Conservation (phyloP, 2,888 invertebrate genomes). For the Euplagia quadripunctaria region DNA sequence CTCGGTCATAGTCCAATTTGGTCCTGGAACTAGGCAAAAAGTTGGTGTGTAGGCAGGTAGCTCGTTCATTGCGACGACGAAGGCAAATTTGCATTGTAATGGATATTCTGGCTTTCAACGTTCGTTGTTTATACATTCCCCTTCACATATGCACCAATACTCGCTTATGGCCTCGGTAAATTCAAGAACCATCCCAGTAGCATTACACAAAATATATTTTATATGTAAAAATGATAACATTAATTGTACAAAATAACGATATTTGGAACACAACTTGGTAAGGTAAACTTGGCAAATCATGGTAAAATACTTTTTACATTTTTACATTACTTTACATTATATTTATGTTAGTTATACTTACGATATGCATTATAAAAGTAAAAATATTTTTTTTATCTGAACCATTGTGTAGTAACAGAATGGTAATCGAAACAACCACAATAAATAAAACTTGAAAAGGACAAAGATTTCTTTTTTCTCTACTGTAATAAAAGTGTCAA, state of each 20-base stretch:
- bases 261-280: no score
- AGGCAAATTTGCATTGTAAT: constrained; percentile 83
- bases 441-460: constrained; percentile 15
- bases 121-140: constrained; percentile 68
- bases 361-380: neutral
- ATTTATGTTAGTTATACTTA: neutral
- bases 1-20: constrained; percentile 75
- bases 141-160: constrained; percentile 63
- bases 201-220: constrained; percentile 17
- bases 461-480: constrained; percentile 19
- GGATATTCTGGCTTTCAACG: constrained; percentile 69
- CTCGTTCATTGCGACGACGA: constrained; percentile 74
- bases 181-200: constrained; percentile 44
- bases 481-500: constrained; percentile 37
- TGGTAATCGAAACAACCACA: neutral
- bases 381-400: neutral
- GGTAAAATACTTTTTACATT: neutral
- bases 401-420: neutral
- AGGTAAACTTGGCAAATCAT: no score
- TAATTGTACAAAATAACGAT: no score
- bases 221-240: neutral
- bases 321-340: neutral
- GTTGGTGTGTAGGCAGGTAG: constrained; percentile 73
- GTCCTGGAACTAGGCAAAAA: constrained; percentile 74
- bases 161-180: constrained; percentile 61